Evolutionary conservation across 2,797 vertebrate genomes (phyloP).

Genomic region (Allobates femoralis): DNA sequence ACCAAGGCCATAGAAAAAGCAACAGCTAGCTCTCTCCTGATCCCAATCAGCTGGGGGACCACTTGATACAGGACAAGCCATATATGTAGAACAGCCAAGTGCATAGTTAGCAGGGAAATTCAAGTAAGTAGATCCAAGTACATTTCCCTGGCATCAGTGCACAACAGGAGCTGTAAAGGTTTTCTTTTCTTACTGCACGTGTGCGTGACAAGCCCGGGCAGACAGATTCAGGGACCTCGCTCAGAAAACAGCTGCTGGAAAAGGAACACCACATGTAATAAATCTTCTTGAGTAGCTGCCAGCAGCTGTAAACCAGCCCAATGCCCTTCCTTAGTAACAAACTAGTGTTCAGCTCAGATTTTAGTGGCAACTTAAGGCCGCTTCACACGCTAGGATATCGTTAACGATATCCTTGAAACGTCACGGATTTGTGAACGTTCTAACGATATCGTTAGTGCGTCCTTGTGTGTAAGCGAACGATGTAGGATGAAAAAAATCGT

Average conservation of each 20-base stretch:
- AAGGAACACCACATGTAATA: slow-evolving; percentile 36
- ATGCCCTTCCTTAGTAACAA: slow-evolving; percentile 33
- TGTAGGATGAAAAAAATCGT: no score
- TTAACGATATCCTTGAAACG: no score
- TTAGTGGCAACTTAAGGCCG: neutral
- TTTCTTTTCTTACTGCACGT: slow-evolving; percentile 39
- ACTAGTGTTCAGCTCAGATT: slow-evolving; percentile 9
- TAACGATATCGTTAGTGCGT: no score
- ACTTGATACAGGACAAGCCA: neutral
- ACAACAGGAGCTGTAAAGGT: slow-evolving; percentile 49
- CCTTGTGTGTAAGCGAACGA: no score
- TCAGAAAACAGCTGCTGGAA: slow-evolving; percentile 60
- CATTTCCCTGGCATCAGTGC: slow-evolving; percentile 50
- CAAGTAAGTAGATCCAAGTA: slow-evolving; percentile 58
- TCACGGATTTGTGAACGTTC: no score
- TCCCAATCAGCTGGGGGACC: neutral
- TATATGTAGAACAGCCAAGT: slow-evolving; percentile 31
- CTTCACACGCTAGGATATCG: no score
- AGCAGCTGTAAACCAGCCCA: slow-evolving; percentile 37
- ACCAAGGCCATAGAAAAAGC: neutral
- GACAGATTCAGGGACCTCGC: slow-evolving; percentile 41
- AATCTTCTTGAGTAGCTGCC: slow-evolving; percentile 42
- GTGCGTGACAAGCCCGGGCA: slow-evolving; percentile 58
- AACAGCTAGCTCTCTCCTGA: neutral
- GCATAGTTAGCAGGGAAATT: slow-evolving; percentile 52